Base-by-base conservation (phyloP, 2,113 vertebrate genomes). In the Cyanoderma ruficeps region DNA sequence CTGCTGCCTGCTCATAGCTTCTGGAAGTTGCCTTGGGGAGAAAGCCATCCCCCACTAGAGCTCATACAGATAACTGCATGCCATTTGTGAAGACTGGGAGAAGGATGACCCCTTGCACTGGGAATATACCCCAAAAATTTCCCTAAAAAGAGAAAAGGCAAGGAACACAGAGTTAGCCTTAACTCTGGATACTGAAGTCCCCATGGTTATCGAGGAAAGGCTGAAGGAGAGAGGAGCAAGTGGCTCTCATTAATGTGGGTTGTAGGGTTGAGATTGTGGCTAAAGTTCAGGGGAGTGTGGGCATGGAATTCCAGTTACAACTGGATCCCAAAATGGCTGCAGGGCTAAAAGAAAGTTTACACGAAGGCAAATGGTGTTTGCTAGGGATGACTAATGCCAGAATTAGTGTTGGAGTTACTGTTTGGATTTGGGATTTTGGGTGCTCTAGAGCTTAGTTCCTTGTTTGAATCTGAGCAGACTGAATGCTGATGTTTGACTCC, bases 21-120 rank as follows among this genome's bases (percentile, higher is more conserved):
- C 30, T 53, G 42, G n/a, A 89, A 25, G 23, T 86, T 55, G 65
- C 46, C 18, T 9, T 60, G 39, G 31, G n/a, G 23, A 64, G 20
- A 57, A 83, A 70, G 28, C 25, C 31, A 0, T 52, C 46, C 9
- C 9, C 7, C 10, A 8, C 9, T 50, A 33, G 41, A 79, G 28
- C 39, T 71, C 13, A 60, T 39, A 39, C 33, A 49, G 24, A 31
- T 30, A 57, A 52, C 11, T 60, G 21, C n/a, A 28, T 14, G n/a
- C 20, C 17, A 25, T 33, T 9, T 11, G 6, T 6, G 2, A 83
- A 53, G 22, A 4, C 61, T 86, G 22, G 35, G n/a, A 86, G 57
- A 21, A 52, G 14, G 8, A 50, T 7, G 2, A 33, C 6, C 3
- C 11, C 30, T 55, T 0, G 0, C 16, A 25, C 5, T 75, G 30